Evolutionary conservation across 2,113 vertebrate genomes (phyloP).

Genomic region (Salvelinus fontinalis): DNA sequence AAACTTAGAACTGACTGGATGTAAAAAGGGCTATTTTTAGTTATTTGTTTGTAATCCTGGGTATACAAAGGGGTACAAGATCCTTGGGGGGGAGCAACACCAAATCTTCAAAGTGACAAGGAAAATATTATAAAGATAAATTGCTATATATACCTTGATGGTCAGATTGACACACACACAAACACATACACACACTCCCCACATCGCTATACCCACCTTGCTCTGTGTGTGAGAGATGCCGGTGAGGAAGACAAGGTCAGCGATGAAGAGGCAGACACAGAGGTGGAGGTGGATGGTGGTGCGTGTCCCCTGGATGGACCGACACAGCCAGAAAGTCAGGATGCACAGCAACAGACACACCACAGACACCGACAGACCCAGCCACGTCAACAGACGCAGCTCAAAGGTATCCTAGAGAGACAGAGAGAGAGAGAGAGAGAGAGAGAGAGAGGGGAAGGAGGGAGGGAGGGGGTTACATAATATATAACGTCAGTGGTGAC

Average conservation of each 20-base stretch:
- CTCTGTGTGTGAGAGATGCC: conserved; percentile 70
- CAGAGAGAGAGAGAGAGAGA: neutral
- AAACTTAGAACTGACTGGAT: too few species aligned
- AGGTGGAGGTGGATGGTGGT: conserved; percentile 88
- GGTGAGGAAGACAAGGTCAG: conserved; percentile 79
- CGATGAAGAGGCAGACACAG: conserved; percentile 83
- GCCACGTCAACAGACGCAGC: conserved; percentile 74
- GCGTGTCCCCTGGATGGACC: conserved; percentile 81
- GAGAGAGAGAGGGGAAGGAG: neutral
- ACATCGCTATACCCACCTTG: conserved; percentile 46
- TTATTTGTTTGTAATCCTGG: too few species aligned
- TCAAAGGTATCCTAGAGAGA: conserved; percentile 65
- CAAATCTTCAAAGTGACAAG: too few species aligned
- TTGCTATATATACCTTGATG: neutral
- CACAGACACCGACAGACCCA: conserved; percentile 80
- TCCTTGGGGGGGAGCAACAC: too few species aligned
- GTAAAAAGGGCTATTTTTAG: too few species aligned
- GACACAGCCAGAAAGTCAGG: conserved; percentile 83
- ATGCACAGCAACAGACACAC: conserved; percentile 79
- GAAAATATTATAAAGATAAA: too few species aligned
- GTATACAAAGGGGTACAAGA: too few species aligned
- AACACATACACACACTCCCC: neutral
- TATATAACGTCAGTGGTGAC: too few species aligned
- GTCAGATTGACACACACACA: neutral
- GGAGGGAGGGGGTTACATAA: too few species aligned